phyloP scores from a whole-genome alignment of 2,888 invertebrate species.

The Amphipoea oculea region DNA sequence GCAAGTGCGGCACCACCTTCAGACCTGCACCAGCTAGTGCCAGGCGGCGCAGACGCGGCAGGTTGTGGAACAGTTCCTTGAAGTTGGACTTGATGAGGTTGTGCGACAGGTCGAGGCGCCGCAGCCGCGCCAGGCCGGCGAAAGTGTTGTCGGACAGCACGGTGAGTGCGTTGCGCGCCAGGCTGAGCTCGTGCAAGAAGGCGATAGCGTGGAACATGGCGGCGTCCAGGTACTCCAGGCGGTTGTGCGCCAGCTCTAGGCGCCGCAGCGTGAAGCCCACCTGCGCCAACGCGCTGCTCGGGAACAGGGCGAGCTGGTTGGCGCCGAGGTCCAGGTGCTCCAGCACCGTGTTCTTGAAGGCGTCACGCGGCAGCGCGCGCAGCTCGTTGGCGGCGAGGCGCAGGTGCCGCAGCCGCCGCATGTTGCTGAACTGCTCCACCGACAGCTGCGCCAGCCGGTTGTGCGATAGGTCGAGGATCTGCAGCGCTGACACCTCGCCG shows the following conservation, averaged over 20 bases:
- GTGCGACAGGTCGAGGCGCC: slow-evolving; percentile 93
- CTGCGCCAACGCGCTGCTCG: slow-evolving; percentile 93
- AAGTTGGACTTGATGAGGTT: slow-evolving; percentile 94
- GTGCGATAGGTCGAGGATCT: slow-evolving; percentile 76
- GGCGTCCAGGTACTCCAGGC: slow-evolving; percentile 94
- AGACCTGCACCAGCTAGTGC: slow-evolving; percentile 93
- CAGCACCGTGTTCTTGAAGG: slow-evolving; percentile 93
- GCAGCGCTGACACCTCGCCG: slow-evolving; percentile 80
- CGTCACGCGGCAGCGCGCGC: slow-evolving; percentile 93
- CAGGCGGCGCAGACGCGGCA: slow-evolving; percentile 93
- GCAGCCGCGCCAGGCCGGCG: slow-evolving; percentile 92
- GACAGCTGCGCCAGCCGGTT: slow-evolving; percentile 74
- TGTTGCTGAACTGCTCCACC: slow-evolving; percentile 84
- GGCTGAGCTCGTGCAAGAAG: slow-evolving; percentile 93
- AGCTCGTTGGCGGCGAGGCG: slow-evolving; percentile 92
- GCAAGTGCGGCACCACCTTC: slow-evolving; percentile 92
- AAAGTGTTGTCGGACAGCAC: slow-evolving; percentile 96
- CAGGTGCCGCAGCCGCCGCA: slow-evolving; percentile 92
- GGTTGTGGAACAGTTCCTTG: slow-evolving; percentile 94
- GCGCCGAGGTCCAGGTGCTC: slow-evolving; percentile 94
- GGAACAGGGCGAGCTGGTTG: slow-evolving; percentile 93
- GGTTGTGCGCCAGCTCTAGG: slow-evolving; percentile 93
- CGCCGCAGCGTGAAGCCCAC: slow-evolving; percentile 94
- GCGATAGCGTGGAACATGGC: slow-evolving; percentile 93
- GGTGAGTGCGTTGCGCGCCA: slow-evolving; percentile 94